These are phyloP conservation scores for Eilema griseolum DNA, from an alignment of 2,888 invertebrate species.

Conservation along the genomic window DNA sequence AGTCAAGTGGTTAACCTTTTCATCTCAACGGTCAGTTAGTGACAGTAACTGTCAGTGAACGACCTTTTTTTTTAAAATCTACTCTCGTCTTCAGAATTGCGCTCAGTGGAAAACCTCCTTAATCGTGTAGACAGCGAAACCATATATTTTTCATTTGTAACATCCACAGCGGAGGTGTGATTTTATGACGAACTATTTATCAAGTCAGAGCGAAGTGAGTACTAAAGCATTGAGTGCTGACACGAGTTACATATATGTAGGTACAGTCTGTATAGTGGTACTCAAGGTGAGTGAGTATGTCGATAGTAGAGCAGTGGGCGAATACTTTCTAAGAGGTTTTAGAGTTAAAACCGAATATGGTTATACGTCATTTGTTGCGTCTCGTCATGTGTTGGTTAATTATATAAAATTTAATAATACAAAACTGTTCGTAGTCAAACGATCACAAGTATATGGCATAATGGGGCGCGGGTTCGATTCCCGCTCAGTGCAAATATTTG, in stretches of 20 bases:
- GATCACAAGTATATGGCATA: no score
- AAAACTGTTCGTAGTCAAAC: no score
- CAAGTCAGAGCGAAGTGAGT: slow-evolving; percentile 40
- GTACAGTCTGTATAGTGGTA: slow-evolving; percentile 35
- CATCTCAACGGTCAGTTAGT: not conserved
- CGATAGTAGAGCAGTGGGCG: slow-evolving; percentile 15
- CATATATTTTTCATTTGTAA: not conserved
- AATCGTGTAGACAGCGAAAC: not conserved
- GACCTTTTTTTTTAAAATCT: not conserved
- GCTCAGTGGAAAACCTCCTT: not conserved
- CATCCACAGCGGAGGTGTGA: not conserved
- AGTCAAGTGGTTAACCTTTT: not conserved
- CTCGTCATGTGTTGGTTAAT: no score
- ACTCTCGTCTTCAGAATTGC: not conserved
- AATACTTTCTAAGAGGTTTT: slow-evolving; percentile 14
- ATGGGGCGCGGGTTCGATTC: no score
- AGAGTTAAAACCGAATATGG: not conserved
- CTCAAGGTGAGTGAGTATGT: slow-evolving; percentile 39
- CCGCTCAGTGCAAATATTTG: no score
- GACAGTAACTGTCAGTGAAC: not conserved
- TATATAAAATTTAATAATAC: no score
- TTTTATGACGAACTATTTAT: slow-evolving; percentile 35
- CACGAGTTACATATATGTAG: slow-evolving; percentile 51
- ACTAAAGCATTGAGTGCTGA: slow-evolving; percentile 45
- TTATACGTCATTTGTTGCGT: no score